These are phyloP conservation scores for Dicrurus megarhynchus DNA, from an alignment of 2,113 vertebrate species.

Conservation along the genomic window DNA sequence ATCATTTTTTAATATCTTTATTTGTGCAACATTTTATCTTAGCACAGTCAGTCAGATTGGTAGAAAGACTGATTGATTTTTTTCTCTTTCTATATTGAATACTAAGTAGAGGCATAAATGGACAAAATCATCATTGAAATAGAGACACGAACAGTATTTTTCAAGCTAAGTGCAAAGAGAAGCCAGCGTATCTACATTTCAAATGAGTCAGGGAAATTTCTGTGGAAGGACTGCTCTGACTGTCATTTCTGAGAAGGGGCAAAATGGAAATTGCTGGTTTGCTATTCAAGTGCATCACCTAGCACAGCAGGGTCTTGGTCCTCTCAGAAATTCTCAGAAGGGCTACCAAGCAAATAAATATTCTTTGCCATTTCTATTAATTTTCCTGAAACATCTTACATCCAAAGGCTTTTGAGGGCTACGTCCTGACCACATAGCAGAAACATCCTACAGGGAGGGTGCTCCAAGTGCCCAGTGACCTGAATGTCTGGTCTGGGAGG, in stretches of 20 bases:
- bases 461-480: neutral
- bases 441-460: neutral
- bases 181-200: neutral
- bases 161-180: neutral
- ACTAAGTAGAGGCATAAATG: neutral
- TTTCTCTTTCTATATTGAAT: neutral
- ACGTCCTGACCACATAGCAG: fast-evolving
- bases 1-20: neutral
- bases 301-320: neutral
- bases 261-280: conserved; percentile 22
- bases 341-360: neutral
- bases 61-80: neutral
- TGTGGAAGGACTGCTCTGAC: neutral
- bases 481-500: neutral
- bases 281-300: neutral
- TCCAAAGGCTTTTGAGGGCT: neutral
- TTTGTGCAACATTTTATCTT: neutral
- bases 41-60: neutral
- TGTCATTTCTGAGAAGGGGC: neutral
- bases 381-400: neutral
- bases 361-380: neutral
- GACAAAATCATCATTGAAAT: neutral
- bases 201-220: neutral
- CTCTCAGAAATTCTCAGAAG: neutral
- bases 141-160: neutral